phyloP scores from a whole-genome alignment of 2,113 vertebrate genomes.

The Thomomys bottae region DNA sequence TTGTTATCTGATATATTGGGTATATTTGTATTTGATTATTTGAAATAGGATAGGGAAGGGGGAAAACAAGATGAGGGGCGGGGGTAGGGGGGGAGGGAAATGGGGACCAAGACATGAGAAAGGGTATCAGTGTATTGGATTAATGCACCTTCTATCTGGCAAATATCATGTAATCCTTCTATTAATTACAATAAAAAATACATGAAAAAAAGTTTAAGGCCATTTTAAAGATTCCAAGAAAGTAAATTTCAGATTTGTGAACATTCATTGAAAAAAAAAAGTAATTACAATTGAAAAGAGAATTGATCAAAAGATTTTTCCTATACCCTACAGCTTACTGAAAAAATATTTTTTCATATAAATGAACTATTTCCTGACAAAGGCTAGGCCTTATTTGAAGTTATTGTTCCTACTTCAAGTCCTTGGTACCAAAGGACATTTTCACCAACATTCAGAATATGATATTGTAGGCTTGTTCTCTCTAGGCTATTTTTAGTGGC shows the following conservation, averaged over 20 bases:
- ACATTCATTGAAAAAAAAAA: constrained; percentile 18
- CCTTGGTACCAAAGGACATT: neutral
- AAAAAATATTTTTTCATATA: neutral
- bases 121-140: too few relatives aligned
- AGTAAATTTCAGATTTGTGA: constrained; percentile 23
- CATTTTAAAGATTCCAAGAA: neutral
- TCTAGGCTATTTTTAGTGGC: neutral
- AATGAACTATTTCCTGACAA: neutral
- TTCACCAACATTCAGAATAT: too few relatives aligned
- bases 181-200: too few relatives aligned
- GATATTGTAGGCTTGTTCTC: neutral
- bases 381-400: neutral
- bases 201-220: too few relatives aligned
- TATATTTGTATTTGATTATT: too few relatives aligned
- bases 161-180: too few relatives aligned
- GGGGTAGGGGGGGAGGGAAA: too few relatives aligned
- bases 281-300: constrained; percentile 9
- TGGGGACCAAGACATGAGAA: too few relatives aligned
- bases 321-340: neutral
- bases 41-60: too few relatives aligned
- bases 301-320: neutral
- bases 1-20: too few relatives aligned
- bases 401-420: neutral
- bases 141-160: too few relatives aligned
- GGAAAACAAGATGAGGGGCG: too few relatives aligned